phyloP scores from a whole-genome alignment of 2,797 vertebrate species.

The Eurystomus glaucurus region DNA sequence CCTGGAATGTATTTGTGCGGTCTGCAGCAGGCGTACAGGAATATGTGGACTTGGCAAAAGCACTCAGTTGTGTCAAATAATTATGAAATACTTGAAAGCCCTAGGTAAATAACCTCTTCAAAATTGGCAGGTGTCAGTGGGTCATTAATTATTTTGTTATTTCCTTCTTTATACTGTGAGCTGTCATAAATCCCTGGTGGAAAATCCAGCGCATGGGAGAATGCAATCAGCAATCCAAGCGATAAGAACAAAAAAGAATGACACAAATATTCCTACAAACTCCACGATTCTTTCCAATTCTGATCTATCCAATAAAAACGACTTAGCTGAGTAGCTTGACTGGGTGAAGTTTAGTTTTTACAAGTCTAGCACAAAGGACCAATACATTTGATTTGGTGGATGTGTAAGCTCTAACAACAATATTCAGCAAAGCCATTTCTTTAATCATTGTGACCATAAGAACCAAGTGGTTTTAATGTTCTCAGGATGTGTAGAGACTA shows the following conservation, averaged over 20 bases:
- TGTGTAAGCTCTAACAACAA: constrained; percentile 51
- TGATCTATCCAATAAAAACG: constrained; percentile 59
- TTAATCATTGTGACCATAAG: constrained; percentile 65
- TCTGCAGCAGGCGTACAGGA: constrained; percentile 23
- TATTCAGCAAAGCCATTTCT: constrained; percentile 67
- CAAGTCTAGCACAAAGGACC: constrained; percentile 46
- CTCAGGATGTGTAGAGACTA: constrained; percentile 39
- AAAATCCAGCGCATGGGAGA: constrained; percentile 54
- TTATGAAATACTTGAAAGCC: constrained; percentile 74
- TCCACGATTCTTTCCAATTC: constrained; percentile 72
- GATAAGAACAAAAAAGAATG: constrained; percentile 62
- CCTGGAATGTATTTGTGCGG: constrained; percentile 44
- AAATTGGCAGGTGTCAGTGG: constrained; percentile 60
- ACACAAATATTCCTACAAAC: constrained; percentile 59
- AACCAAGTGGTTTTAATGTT: constrained; percentile 64
- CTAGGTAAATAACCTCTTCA: constrained; percentile 74
- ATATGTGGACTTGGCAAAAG: constrained; percentile 63
- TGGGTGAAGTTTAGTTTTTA: constrained; percentile 35
- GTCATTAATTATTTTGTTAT: constrained; percentile 78
- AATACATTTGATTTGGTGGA: constrained; percentile 48
- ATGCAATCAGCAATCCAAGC: constrained; percentile 45
- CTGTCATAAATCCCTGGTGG: constrained; percentile 53
- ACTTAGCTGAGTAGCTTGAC: constrained; percentile 65
- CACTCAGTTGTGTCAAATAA: constrained; percentile 47
- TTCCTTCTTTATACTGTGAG: constrained; percentile 59